phyloP scores from a whole-genome alignment of 2,113 vertebrate species.

The Plestiodon gilberti region DNA sequence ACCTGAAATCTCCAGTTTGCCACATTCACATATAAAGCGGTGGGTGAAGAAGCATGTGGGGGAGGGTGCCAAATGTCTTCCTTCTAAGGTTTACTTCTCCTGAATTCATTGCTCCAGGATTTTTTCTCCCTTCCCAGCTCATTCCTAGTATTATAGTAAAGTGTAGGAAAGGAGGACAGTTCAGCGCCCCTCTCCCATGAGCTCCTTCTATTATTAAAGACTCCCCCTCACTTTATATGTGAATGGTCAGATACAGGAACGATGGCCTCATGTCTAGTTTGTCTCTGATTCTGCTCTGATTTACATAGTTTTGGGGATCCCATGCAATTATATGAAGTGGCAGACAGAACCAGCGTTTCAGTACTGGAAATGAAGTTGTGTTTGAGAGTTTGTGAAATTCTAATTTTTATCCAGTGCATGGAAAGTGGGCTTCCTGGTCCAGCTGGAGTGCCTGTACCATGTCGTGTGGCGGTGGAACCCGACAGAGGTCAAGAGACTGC shows the following conservation, averaged over 20 bases:
- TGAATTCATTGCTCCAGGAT: neutral
- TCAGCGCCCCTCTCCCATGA: no score
- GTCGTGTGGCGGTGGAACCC: conserved; percentile 92
- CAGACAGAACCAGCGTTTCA: neutral
- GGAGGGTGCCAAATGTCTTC: neutral
- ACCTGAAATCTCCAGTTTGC: no score
- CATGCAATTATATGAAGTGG: neutral
- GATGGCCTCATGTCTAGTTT: neutral
- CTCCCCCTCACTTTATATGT: neutral
- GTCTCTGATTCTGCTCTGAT: neutral
- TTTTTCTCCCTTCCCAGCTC: neutral
- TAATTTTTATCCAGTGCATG: conserved; percentile 83
- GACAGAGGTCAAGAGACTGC: conserved; percentile 87
- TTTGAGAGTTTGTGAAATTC: neutral
- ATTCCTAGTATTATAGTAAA: neutral
- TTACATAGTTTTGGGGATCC: neutral
- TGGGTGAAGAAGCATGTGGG: neutral
- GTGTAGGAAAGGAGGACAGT: neutral
- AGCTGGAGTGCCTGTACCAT: conserved; percentile 90
- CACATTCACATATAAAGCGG: no score
- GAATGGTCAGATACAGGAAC: neutral
- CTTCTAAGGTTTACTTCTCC: neutral
- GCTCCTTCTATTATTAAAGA: neutral
- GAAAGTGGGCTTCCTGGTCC: conserved; percentile 90
- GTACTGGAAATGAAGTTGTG: neutral